Evolutionary conservation across 2,888 invertebrate genomes (phyloP), one percentile per base, ranked within the genome.

Genomic region (Lasioglossum morio): DNA sequence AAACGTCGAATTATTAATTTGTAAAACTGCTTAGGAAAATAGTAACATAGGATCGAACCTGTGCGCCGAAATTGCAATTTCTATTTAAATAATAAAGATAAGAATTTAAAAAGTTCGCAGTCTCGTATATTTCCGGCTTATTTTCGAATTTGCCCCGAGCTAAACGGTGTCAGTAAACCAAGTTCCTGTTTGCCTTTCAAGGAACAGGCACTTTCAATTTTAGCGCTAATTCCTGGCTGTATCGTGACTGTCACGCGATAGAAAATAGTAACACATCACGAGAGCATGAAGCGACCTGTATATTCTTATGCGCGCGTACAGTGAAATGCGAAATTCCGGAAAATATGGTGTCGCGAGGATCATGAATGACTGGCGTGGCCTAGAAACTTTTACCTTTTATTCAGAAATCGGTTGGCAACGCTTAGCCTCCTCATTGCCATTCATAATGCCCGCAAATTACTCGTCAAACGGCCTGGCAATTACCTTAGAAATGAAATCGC

Each of bases 191-290:
- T 40, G 66, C 40, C 23, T 57, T 30, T 40, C 53, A 23, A 43
- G 37, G 14, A n/a, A 5, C 74, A 63, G 82, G 76, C 83, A 82
- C 83, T 83, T 57, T 83, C 83, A 76, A 43, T 83, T 83, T 83
- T 83, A 83, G 53, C 82, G 34, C 14, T 76, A 83, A 82, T 76
- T 75, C 72, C 60, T n/a, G 40, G 30, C 10, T 70, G 57, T 37
- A 23, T n/a, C 12, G n/a, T 7, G 53, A n/a, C 23, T 10, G 53
- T 30, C 81, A 46, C 46, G 73, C 81, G 82, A 69, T 69, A n/a
- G 43, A 78, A 48, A 53, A 40, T 72, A 53, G 77, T 30, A 16
- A 2, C 19, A 10, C 48, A n/a, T 63, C 34, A 46, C 23, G 40
- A 12, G 63, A 19, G 0, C 1, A 4, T 7, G 12, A 27, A 8